Percentiles rank a stretch among this genome's conserved stretches.
Evolutionary conservation across 92 coral and sea anemone species (phyloP).

Genomic region (Pocillopora meandrina): DNA sequence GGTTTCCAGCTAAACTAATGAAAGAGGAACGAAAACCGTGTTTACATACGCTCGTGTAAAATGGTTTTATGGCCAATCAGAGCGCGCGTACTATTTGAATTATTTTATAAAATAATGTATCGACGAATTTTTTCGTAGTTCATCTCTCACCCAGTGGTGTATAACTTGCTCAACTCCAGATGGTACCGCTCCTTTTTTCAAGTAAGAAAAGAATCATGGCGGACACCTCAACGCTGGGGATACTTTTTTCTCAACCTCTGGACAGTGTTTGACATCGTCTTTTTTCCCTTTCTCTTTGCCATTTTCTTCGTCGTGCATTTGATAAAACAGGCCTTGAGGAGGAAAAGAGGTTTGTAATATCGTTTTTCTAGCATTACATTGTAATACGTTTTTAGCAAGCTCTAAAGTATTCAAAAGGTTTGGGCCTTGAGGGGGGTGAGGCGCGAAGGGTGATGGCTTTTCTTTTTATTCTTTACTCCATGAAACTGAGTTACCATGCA

Average conservation of each 20-base stretch:
- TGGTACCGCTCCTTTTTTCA: conserved; percentile 37
- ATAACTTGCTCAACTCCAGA: conserved; percentile 27
- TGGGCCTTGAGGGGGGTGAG: no score
- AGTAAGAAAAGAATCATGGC: conserved; percentile 24
- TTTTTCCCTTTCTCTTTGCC: conserved; percentile 34
- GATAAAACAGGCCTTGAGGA: not conserved
- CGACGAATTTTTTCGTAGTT: conserved; percentile 11
- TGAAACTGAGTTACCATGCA: no score
- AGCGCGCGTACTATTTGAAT: no score
- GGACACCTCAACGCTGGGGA: conserved; percentile 19
- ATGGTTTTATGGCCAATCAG: no score
- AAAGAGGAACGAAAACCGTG: no score
- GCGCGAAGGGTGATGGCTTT: no score
- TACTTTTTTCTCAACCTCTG: conserved; percentile 34
- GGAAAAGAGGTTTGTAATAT: conserved; percentile 22
- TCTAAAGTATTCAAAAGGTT: no score
- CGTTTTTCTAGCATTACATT: not conserved
- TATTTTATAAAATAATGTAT: no score
- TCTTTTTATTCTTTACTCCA: no score
- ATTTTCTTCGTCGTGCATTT: conserved; percentile 7
- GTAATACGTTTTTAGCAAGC: no score
- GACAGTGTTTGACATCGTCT: conserved; percentile 18
- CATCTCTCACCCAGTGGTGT: conserved; percentile 37
- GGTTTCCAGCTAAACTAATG: no score
- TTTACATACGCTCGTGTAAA: no score